Evolutionary conservation across 1,140 invertebrate species (phyloP), one percentile per base, ranked within the genome.

Genomic region (Drosophila dunni): DNA sequence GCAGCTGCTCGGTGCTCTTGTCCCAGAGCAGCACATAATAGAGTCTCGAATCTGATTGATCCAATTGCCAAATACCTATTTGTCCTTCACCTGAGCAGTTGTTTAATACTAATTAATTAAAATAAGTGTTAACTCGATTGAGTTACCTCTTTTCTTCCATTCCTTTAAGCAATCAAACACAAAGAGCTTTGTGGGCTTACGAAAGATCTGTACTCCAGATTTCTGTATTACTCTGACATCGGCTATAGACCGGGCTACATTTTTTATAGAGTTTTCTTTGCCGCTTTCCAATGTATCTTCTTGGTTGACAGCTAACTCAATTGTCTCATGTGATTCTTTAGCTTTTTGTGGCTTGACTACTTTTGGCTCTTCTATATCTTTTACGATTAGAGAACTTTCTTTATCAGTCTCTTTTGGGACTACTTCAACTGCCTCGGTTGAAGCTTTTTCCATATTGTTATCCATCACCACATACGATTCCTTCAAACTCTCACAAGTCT

Each of bases 1-100:
- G 50, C 9, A 84, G 29, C 2, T 77, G 15, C 0, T 15, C 9
- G 0, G 51, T 63, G 7, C 9, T n/a, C n/a, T 46, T 56, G 15
- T 84, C 73, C 46, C 69, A 75, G 1, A 84, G 56, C 0, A 84
- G 15, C 10, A 84, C 24, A 5, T 77, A 70, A 11, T 42, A 70
- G 3, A 10, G n/a, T 1, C n/a, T 20, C 1, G 20, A 17, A 2
- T 56, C 40, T 0, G 10, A 40, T 36, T 33, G n/a, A 20, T 56
- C 29, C 8, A 34, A 8, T 29, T 69, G 50, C 77, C 75, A 46
- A 20, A 84, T 74, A 29, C 74, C 48, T 34, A 84, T 66, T 4
- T 40, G 6, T 1, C 73, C 68, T 10, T 79, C 62, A 33, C 68
- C 76, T 81, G 17, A 2, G 17, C 17, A 10, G 29, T 42, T 7